Percentiles rank a stretch among this genome's conserved stretches.
Conservation (phyloP, 1,140 invertebrate genomes). For the Orchesella cincta region DNA sequence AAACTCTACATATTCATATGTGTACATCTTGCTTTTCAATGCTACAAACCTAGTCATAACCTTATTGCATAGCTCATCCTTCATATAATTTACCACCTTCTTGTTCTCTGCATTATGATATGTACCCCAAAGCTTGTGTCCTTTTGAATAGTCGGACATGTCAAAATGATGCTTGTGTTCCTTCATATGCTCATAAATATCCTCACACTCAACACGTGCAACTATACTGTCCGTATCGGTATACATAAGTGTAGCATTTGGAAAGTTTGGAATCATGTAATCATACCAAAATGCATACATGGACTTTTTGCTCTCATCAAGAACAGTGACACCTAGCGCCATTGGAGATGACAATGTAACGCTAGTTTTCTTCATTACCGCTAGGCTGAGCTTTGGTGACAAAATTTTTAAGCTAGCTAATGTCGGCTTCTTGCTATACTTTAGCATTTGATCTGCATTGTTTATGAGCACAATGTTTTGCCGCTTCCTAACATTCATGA, state of each 20-base stretch:
- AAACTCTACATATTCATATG: too few relatives aligned
- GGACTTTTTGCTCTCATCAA: background rate
- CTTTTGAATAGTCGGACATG: too few relatives aligned
- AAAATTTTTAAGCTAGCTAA: background rate
- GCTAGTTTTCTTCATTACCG: background rate
- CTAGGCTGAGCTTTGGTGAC: too few relatives aligned
- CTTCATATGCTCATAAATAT: too few relatives aligned
- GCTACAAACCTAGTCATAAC: too few relatives aligned
- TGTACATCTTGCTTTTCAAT: too few relatives aligned
- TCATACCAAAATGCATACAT: background rate
- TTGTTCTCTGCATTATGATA: too few relatives aligned
- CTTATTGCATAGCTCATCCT: too few relatives aligned
- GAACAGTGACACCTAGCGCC: background rate
- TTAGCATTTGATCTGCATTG: background rate
- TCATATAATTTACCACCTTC: too few relatives aligned
- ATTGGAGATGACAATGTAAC: background rate
- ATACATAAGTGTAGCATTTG: background rate
- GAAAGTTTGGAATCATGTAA: background rate
- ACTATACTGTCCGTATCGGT: conserved; percentile 7
- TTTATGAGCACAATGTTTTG: background rate
- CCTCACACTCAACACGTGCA: too few relatives aligned
- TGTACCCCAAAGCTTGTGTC: too few relatives aligned
- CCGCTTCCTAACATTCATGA: background rate
- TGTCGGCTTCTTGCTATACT: background rate
- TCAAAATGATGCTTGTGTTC: too few relatives aligned